Percentiles rank a stretch among this genome's conserved stretches.
phyloP scores from a whole-genome alignment of 1,140 invertebrate genomes.

The Drosophila guanche region DNA sequence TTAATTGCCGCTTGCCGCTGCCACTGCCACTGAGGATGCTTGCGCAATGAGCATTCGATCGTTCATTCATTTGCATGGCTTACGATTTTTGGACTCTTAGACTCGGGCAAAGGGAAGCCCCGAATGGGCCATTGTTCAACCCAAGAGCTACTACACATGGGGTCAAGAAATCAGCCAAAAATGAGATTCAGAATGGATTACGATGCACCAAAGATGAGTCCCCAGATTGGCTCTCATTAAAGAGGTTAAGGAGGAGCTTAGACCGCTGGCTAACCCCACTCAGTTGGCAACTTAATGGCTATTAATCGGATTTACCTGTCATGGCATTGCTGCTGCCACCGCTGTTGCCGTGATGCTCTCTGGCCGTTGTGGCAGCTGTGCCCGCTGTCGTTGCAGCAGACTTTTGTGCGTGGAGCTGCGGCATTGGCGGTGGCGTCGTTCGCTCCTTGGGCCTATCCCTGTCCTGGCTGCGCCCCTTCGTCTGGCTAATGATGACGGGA shows the following conservation, averaged over 20 bases:
- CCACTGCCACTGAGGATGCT: conserved; percentile 45
- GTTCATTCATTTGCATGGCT: conserved; percentile 57
- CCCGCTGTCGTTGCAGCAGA: conserved; percentile 10
- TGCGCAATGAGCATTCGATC: conserved; percentile 66
- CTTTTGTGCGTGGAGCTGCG: conserved; percentile 50
- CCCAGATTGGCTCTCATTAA: no score
- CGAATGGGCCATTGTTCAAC: no score
- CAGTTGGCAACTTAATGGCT: no score
- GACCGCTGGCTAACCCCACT: no score
- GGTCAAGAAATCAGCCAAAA: no score
- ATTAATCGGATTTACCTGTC: conserved; percentile 59
- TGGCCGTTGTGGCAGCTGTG: conserved; percentile 25
- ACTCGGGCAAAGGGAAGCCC: neutral
- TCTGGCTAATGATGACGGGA: neutral
- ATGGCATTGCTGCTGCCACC: conserved; percentile 65
- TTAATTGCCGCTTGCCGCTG: conserved; percentile 7
- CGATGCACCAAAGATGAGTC: no score
- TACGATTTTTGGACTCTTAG: conserved; percentile 11
- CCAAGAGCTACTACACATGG: no score
- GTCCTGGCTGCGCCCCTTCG: neutral
- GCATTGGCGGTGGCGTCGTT: conserved; percentile 44
- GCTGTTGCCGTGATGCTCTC: conserved; percentile 32
- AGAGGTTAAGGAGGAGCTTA: no score
- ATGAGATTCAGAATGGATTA: no score
- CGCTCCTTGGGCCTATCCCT: conserved; percentile 29